Conservation (phyloP, 2,113 vertebrate species). For the Tamias sibiricus region DNA sequence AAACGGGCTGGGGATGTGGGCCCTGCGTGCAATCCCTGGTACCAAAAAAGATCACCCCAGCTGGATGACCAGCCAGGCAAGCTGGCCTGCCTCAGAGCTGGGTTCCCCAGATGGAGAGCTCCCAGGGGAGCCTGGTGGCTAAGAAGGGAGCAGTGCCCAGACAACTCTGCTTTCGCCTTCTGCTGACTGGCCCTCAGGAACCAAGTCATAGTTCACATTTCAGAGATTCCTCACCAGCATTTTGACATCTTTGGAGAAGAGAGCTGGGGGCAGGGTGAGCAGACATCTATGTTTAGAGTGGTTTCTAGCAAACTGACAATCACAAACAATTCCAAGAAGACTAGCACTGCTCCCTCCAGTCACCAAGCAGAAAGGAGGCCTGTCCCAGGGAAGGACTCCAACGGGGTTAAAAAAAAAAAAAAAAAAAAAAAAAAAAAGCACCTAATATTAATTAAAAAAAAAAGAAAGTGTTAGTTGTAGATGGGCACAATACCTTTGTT, state of each 20-base stretch:
- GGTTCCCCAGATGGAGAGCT: neutral
- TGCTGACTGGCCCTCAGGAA: constrained; percentile 53
- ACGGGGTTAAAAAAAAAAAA: neutral
- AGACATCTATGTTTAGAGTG: constrained; percentile 39
- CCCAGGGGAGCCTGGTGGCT: constrained; percentile 46
- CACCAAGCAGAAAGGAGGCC: neutral
- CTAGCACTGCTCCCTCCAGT: neutral
- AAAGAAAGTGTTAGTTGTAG: no score
- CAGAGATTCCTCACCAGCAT: constrained; percentile 57
- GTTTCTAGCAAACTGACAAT: constrained; percentile 24
- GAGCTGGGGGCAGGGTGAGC: neutral
- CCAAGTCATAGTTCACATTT: constrained; percentile 74
- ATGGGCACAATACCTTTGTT: no score
- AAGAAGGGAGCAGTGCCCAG: constrained; percentile 69
- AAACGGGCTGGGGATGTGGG: no score
- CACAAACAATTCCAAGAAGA: constrained; percentile 33
- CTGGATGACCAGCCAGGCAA: neutral
- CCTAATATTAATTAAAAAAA: neutral
- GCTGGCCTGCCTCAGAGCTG: neutral
- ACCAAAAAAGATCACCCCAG: neutral
- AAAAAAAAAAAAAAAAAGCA: neutral
- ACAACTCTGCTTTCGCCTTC: constrained; percentile 52
- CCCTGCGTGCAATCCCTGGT: no score
- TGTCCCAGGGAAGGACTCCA: neutral
- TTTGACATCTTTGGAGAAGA: constrained; percentile 51